phyloP scores from a whole-genome alignment of 2,888 invertebrate genomes.

The Thecocarcelia acutangulata region DNA sequence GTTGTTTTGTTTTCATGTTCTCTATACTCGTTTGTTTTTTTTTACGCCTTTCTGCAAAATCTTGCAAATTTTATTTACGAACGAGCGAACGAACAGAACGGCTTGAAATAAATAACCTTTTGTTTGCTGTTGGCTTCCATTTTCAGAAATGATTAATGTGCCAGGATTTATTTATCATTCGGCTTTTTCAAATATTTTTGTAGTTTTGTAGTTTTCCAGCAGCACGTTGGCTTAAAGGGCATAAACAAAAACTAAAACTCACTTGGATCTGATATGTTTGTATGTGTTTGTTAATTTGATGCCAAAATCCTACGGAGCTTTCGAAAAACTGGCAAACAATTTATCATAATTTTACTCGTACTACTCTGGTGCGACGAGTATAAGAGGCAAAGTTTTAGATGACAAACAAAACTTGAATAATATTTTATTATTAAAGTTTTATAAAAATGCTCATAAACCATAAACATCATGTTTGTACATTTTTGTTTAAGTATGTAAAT shows the following conservation, averaged over 20 bases:
- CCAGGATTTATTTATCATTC: conserved; percentile 53
- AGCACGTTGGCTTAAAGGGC: conserved; percentile 23
- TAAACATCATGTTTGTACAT: no score
- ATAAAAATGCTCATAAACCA: not conserved
- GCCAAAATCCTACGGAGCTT: conserved; percentile 42
- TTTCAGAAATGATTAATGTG: conserved; percentile 59
- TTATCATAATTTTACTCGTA: conserved; percentile 54
- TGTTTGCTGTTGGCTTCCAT: conserved; percentile 40
- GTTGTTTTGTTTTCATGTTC: conserved; percentile 43
- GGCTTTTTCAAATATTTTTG: conserved; percentile 2
- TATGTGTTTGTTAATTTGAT: conserved; percentile 27
- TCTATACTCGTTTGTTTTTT: not conserved
- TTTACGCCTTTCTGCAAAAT: not conserved
- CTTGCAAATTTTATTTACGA: not conserved
- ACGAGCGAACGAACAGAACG: no score
- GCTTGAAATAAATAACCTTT: not conserved
- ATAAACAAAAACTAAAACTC: conserved; percentile 24
- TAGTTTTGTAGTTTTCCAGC: conserved; percentile 20
- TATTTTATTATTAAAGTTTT: conserved; percentile 1
- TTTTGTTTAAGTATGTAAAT: no score
- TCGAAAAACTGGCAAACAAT: conserved; percentile 45
- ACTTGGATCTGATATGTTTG: not conserved
- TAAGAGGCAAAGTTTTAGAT: not conserved
- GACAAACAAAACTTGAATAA: not conserved
- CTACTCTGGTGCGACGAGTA: not conserved